These are phyloP conservation scores for Choloepus hoffmanni DNA, from an alignment of 2,113 vertebrate genomes.

Conservation along the genomic window DNA sequence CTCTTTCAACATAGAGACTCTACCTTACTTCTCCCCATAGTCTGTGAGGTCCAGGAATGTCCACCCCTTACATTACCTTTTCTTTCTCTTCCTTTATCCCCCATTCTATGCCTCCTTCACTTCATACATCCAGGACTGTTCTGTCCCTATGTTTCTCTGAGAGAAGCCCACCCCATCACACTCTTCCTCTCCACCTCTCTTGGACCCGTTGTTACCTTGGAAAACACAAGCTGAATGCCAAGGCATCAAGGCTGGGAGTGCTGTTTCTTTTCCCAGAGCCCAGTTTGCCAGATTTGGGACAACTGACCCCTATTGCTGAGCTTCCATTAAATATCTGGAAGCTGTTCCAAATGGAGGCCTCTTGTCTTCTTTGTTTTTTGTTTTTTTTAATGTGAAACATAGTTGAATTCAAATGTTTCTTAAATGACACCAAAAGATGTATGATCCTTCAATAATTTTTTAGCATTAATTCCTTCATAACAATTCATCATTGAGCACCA, in stretches of 20 bases:
- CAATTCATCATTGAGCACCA: neutral
- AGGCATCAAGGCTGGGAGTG: neutral
- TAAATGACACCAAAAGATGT: neutral
- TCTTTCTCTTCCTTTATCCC: neutral
- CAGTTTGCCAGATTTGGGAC: neutral
- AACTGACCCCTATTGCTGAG: neutral
- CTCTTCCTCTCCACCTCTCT: neutral
- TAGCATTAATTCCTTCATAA: neutral
- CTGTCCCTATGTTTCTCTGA: neutral
- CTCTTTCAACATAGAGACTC: neutral
- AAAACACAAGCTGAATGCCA: neutral
- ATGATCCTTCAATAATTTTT: neutral
- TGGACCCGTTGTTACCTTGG: neutral
- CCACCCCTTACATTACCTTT: rapidly evolving
- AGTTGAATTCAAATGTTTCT: neutral
- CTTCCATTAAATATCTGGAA: neutral
- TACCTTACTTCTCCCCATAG: rapidly evolving
- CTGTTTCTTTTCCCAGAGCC: neutral
- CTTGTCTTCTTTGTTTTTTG: neutral
- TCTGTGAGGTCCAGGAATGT: neutral
- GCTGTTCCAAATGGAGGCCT: neutral
- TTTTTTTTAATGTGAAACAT: neutral
- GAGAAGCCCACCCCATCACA: neutral
- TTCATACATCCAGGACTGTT: neutral
- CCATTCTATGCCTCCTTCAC: neutral